These are phyloP conservation scores for Chaetogeoica ovagalla DNA, from an alignment of 2,888 invertebrate genomes.

Conservation along the genomic window DNA sequence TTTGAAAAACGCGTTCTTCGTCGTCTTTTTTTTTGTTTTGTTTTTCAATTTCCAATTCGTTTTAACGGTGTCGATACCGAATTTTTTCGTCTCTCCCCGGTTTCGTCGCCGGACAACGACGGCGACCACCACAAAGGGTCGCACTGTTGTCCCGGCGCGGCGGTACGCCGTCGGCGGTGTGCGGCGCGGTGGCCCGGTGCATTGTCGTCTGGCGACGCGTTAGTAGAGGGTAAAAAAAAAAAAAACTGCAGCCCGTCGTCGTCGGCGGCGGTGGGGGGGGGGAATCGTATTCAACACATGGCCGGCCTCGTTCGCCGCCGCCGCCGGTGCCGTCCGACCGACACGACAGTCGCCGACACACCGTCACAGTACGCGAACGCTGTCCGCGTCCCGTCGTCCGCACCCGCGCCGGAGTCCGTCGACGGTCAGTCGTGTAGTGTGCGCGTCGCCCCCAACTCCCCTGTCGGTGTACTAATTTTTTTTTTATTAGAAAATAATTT, in stretches of 20 bases:
- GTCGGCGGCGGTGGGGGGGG: no score
- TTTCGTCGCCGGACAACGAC: no score
- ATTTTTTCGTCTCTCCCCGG: no score
- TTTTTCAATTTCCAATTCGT: no score
- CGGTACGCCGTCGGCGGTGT: no score
- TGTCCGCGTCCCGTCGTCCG: not conserved
- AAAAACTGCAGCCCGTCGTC: slow-evolving; percentile 18
- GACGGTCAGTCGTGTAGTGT: not conserved
- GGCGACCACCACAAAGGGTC: no score
- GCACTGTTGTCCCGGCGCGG: no score
- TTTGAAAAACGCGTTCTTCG: no score
- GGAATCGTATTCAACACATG: slow-evolving; percentile 41
- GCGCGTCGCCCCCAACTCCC: not conserved
- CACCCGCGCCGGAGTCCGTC: not conserved
- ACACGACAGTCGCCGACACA: slow-evolving; percentile 43
- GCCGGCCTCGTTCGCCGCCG: slow-evolving; percentile 33
- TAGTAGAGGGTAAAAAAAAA: not conserved
- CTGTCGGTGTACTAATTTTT: not conserved
- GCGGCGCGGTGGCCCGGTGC: not conserved
- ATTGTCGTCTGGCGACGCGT: not conserved
- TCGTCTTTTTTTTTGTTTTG: no score
- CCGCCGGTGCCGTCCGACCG: not conserved
- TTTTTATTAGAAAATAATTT: not conserved
- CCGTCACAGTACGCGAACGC: slow-evolving; percentile 28
- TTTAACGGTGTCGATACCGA: no score